These are phyloP conservation scores for Synanthedon andrenaeformis DNA, from an alignment of 2,888 invertebrate genomes.

Conservation along the genomic window DNA sequence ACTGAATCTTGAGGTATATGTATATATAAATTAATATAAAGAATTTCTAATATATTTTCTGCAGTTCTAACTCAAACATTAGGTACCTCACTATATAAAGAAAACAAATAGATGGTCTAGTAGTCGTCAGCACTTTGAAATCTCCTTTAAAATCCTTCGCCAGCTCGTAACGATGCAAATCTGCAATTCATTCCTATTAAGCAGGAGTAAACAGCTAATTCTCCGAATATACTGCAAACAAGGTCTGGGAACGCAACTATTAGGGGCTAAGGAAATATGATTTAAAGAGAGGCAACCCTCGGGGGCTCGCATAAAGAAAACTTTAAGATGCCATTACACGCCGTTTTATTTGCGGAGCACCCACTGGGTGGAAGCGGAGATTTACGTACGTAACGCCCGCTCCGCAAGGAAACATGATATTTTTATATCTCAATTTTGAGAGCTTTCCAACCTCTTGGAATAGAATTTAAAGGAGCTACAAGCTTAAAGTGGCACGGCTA, in stretches of 20 bases:
- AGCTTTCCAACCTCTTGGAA: background rate
- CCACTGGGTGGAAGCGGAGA: conserved; percentile 14
- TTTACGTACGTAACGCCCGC: conserved; percentile 14
- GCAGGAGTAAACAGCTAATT: conserved; percentile 17
- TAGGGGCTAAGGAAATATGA: conserved; percentile 33
- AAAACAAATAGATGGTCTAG: conserved; percentile 3
- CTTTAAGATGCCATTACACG: conserved; percentile 34
- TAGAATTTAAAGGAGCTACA: background rate
- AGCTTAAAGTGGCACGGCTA: too few relatives aligned
- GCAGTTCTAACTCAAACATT: too few relatives aligned
- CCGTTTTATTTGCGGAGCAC: conserved; percentile 18
- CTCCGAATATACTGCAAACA: conserved; percentile 32
- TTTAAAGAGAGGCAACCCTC: conserved; percentile 20
- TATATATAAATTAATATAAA: too few relatives aligned
- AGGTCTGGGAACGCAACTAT: conserved; percentile 22
- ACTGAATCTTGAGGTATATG: too few relatives aligned
- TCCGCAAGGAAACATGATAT: background rate
- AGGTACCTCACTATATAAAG: background rate
- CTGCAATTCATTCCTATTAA: conserved; percentile 4
- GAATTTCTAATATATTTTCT: too few relatives aligned
- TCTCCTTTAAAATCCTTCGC: conserved; percentile 2
- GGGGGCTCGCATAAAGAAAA: conserved; percentile 24
- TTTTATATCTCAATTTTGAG: background rate
- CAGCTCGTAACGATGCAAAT: conserved; percentile 7
- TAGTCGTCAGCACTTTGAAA: conserved; percentile 6